A percentile compares a stretch with the other conserved stretches of the same genome.
These are phyloP conservation scores for Notothenia coriiceps DNA, from an alignment of 2,113 vertebrate species.

Conservation along the genomic window DNA sequence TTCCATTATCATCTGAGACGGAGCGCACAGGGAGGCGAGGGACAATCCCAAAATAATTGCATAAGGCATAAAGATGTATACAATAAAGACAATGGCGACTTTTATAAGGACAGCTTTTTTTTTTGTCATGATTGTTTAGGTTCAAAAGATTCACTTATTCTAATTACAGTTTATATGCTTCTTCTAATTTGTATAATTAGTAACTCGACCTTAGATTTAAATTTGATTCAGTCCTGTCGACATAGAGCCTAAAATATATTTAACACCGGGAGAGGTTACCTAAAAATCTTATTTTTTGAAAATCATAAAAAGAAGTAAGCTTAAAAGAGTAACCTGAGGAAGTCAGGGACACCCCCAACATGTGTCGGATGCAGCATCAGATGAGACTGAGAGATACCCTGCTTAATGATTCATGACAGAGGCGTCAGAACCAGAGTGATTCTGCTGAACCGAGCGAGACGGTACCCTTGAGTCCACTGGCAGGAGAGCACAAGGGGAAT, in stretches of 20 bases:
- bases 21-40: slow-evolving; percentile 24
- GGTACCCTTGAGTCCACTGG: slow-evolving; percentile 52
- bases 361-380: slow-evolving; percentile 8
- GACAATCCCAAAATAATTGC: slow-evolving; percentile 8
- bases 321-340: not conserved
- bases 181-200: not conserved
- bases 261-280: not conserved
- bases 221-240: not conserved
- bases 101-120: not conserved
- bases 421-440: slow-evolving; percentile 38
- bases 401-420: slow-evolving; percentile 51
- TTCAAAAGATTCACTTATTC: not conserved
- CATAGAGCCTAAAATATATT: not conserved
- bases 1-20: slow-evolving; percentile 59
- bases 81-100: not conserved
- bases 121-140: not conserved
- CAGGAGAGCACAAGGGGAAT: slow-evolving; percentile 50
- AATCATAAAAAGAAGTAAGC: too few relatives aligned
- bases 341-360: slow-evolving; percentile 18
- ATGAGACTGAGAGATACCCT: slow-evolving; percentile 17
- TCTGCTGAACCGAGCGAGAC: slow-evolving; percentile 48
- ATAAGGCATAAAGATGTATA: not conserved
- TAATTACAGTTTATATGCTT: not conserved
- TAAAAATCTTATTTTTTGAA: not conserved
- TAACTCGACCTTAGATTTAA: not conserved